These are phyloP conservation scores for Poicephalus gulielmi DNA, from an alignment of 2,113 vertebrate species.

Conservation along the genomic window DNA sequence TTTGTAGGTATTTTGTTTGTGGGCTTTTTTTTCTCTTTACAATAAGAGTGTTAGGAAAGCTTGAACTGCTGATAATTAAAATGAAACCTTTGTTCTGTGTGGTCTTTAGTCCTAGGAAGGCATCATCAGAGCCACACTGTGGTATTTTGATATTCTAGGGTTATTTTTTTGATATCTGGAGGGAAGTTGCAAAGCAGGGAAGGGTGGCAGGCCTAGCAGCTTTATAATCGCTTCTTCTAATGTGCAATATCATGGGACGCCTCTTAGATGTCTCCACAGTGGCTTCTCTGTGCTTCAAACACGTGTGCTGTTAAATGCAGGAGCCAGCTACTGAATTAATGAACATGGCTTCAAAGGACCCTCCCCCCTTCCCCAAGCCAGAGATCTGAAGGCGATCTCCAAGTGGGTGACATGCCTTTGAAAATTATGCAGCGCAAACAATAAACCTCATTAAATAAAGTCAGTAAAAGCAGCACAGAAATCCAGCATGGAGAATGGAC, in stretches of 20 bases:
- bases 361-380: constrained; percentile 58
- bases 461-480: constrained; percentile 35
- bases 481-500: neutral
- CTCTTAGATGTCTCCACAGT: constrained; percentile 72
- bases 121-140: constrained; percentile 70
- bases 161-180: constrained; percentile 62
- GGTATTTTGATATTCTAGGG: constrained; percentile 70
- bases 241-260: constrained; percentile 62
- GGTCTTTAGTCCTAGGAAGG: constrained; percentile 64
- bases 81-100: constrained; percentile 52
- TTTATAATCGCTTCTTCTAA: constrained; percentile 69
- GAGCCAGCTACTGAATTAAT: constrained; percentile 75
- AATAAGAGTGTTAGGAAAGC: neutral
- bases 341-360: constrained; percentile 75
- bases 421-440: constrained; percentile 76
- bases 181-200: constrained; percentile 63
- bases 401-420: constrained; percentile 74
- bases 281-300: constrained; percentile 73
- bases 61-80: constrained; percentile 65
- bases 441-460: constrained; percentile 75
- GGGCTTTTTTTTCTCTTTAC: neutral
- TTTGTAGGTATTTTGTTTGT: neutral
- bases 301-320: constrained; percentile 65
- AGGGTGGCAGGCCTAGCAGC: constrained; percentile 48
- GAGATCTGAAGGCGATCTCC: constrained; percentile 73